phyloP scores from a whole-genome alignment of 1,140 invertebrate genomes.

The Hyles vespertilio region DNA sequence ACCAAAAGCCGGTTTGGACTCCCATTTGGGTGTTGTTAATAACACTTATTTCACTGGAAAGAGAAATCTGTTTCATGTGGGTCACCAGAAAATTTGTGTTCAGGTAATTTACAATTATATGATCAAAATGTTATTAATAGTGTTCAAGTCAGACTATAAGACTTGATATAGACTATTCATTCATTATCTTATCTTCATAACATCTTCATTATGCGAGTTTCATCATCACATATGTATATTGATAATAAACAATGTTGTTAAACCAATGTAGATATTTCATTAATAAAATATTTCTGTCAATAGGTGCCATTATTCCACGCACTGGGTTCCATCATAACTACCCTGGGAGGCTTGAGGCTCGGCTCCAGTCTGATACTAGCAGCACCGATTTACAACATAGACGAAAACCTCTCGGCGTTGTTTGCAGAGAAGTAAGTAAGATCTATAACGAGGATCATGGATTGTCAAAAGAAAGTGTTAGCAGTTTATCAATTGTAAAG shows the following conservation, averaged over 20 bases:
- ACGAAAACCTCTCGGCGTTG: slow-evolving; percentile 80
- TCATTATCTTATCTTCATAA: too few species aligned
- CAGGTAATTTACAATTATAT: slow-evolving; percentile 38
- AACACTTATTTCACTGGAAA: slow-evolving; percentile 84
- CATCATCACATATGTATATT: too few species aligned
- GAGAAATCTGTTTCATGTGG: slow-evolving; percentile 77
- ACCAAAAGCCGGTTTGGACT: slow-evolving; percentile 91
- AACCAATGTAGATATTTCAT: too few species aligned
- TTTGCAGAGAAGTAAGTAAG: slow-evolving; percentile 81
- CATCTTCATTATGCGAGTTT: too few species aligned
- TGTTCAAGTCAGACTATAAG: too few species aligned
- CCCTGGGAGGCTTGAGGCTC: slow-evolving; percentile 78
- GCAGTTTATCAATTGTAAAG: too few species aligned
- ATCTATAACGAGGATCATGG: neutral
- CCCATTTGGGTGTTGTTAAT: slow-evolving; percentile 91
- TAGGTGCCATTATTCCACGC: slow-evolving; percentile 96
- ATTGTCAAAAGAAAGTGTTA: too few species aligned
- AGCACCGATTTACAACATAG: slow-evolving; percentile 81
- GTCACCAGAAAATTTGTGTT: slow-evolving; percentile 69
- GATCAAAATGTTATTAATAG: too few species aligned
- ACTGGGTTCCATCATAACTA: slow-evolving; percentile 86
- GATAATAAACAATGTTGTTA: too few species aligned
- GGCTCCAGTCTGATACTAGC: slow-evolving; percentile 85
- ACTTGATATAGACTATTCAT: too few species aligned
- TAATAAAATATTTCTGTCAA: slow-evolving; percentile 31